Base-by-base conservation (phyloP, 1,140 invertebrate species). In the Andrena cerasifolii region DNA sequence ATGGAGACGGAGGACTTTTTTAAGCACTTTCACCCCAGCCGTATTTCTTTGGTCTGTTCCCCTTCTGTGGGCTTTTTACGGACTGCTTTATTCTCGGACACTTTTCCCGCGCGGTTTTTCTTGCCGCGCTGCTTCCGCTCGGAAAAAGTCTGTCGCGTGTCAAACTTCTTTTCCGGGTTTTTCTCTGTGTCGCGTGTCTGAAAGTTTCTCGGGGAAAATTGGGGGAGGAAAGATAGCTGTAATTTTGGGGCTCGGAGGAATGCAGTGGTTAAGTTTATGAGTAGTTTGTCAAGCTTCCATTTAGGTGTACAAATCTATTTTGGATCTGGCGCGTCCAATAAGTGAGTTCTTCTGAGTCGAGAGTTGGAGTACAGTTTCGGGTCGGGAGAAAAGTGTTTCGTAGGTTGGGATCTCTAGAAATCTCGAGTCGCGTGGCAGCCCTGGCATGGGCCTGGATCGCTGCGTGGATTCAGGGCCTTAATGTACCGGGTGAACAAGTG, bases 341-440 rank as follows among this genome's bases (percentile, higher is more conserved):
- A 40, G 10, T 40, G 3, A 10, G 36, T 10, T 40, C 36, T 40
- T 40, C 36, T 40, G 3, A 40, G 10, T 40, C 10, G 10, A 40
- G 10, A 40, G 36, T 3, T 40, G 10, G 36, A 40, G 3, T 40
- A 40, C 4, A 40, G 36, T 40, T 3, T 10, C 36, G n/a, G 10
- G 3, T 40, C 3, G 36, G 10, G 36, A 51, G n/a, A 51, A 24
- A 51, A 51, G 6, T 79, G 47, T 40, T 62, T 49, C 40, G 59
- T 28, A 24, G 2, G 45, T 40, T 40, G 36, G 3, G 10, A 10
- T 40, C 36, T 40, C 4, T 40, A 79, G 78, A 82, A 88, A 76
- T 53, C 56, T 59, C 63, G 74, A 65, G 89, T 88, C 89, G 88
- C 89, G 89, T 91, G 87, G 89, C 89, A 82, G 78, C 86, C 89